Percentiles rank a stretch among this genome's conserved stretches.
These are phyloP conservation scores for Drosophila sechellia DNA, from an alignment of 1,140 invertebrate species.

Conservation along the genomic window DNA sequence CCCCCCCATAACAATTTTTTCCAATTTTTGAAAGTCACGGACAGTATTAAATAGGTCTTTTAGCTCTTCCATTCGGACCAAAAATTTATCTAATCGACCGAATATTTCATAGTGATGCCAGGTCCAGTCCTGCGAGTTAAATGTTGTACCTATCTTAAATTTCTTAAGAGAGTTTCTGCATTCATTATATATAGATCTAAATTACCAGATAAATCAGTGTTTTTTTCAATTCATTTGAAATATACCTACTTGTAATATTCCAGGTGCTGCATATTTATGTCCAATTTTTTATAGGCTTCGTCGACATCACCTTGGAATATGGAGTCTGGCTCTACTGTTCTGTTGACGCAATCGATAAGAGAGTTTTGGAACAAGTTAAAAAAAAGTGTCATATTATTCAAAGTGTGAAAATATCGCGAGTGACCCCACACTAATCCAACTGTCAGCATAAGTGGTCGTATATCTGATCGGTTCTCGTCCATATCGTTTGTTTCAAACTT, in stretches of 20 bases:
- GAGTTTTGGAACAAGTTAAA: conserved; percentile 90
- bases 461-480: conserved; percentile 86
- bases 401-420: conserved; percentile 92
- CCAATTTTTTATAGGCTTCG: conserved; percentile 85
- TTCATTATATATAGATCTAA: conserved; percentile 85
- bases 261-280: conserved; percentile 83
- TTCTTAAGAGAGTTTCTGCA: conserved; percentile 86
- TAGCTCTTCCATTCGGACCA: conserved; percentile 85
- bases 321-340: conserved; percentile 85
- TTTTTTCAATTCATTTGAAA: not conserved
- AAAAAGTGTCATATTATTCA: conserved; percentile 90
- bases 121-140: conserved; percentile 87
- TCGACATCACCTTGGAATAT: conserved; percentile 89
- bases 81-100: conserved; percentile 87
- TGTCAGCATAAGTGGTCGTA: conserved; percentile 90
- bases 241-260: conserved; percentile 79
- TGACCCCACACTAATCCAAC: conserved; percentile 93
- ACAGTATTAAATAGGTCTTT: conserved; percentile 89
- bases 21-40: conserved; percentile 91
- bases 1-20: conserved; percentile 92
- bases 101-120: conserved; percentile 89
- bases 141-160: conserved; percentile 68
- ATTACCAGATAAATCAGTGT: not conserved
- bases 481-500: conserved; percentile 90
- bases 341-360: conserved; percentile 87